Evolutionary conservation across 1,140 invertebrate genomes (phyloP).

Genomic region (Rhagoletis pomonella): DNA sequence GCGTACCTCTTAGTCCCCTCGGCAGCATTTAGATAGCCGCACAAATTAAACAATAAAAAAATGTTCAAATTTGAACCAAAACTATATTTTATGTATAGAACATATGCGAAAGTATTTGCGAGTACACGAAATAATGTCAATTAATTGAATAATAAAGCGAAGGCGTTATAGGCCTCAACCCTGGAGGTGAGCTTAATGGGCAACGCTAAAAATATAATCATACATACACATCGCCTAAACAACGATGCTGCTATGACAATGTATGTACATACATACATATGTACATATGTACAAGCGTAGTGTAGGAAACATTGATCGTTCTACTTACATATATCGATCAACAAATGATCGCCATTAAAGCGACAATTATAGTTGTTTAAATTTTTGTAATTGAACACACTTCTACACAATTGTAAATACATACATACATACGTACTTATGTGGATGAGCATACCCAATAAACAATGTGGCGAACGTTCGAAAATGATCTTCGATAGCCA

Average conservation of each 20-base stretch:
- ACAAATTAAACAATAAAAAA: no score
- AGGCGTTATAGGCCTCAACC: neutral
- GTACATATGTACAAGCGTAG: neutral
- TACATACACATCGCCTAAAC: neutral
- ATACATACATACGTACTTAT: no score
- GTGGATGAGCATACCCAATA: no score
- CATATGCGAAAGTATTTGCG: no score
- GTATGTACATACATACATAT: neutral
- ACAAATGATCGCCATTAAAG: neutral
- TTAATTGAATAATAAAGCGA: constrained; percentile 27
- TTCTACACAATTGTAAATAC: no score
- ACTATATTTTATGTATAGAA: no score
- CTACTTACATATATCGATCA: neutral
- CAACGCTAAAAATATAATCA: neutral
- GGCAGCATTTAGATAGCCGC: no score
- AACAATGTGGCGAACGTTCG: no score
- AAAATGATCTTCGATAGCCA: no score
- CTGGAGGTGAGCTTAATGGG: neutral
- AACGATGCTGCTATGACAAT: neutral
- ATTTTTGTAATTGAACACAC: neutral
- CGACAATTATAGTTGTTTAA: constrained; percentile 15
- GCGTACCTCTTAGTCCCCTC: no score
- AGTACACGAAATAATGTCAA: neutral
- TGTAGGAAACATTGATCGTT: neutral
- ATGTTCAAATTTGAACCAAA: no score